Evolutionary conservation across 2,113 vertebrate species (phyloP).

Genomic region (Perccottus glenii): DNA sequence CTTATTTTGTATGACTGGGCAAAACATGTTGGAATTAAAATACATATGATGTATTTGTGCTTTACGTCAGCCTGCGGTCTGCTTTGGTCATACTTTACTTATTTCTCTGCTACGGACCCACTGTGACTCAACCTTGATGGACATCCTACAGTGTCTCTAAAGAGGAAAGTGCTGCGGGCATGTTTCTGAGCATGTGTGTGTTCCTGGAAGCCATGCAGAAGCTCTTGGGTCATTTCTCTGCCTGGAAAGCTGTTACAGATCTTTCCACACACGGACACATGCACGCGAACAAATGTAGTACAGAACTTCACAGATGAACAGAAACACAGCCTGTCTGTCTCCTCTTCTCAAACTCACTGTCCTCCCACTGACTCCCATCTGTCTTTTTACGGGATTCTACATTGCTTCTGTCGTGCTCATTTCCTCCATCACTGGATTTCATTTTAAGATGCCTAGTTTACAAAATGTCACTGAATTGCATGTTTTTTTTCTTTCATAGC

Average conservation of each 20-base stretch:
- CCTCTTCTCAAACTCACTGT: conserved; percentile 35
- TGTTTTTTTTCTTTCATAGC: background rate
- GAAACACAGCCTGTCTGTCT: conserved; percentile 46
- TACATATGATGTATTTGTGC: background rate
- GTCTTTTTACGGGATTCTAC: conserved; percentile 34
- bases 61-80: conserved; percentile 21
- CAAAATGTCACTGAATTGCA: conserved; percentile 8
- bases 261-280: conserved; percentile 11
- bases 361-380: conserved; percentile 56
- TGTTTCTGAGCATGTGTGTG: conserved; percentile 20
- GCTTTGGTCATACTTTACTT: conserved; percentile 34
- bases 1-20: background rate
- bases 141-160: conserved; percentile 29
- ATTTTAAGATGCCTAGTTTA: conserved; percentile 19
- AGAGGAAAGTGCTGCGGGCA: conserved; percentile 10
- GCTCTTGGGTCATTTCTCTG: conserved; percentile 42
- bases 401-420: conserved; percentile 7
- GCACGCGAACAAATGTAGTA: conserved; percentile 3
- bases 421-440: conserved; percentile 19
- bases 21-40: background rate
- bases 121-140: conserved; percentile 38
- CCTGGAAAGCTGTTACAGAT: conserved; percentile 35
- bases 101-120: conserved; percentile 30
- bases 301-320: conserved; percentile 22
- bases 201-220: conserved; percentile 34